These are phyloP conservation scores for Anthonomus grandis DNA, from an alignment of 1,140 invertebrate genomes.

Conservation along the genomic window DNA sequence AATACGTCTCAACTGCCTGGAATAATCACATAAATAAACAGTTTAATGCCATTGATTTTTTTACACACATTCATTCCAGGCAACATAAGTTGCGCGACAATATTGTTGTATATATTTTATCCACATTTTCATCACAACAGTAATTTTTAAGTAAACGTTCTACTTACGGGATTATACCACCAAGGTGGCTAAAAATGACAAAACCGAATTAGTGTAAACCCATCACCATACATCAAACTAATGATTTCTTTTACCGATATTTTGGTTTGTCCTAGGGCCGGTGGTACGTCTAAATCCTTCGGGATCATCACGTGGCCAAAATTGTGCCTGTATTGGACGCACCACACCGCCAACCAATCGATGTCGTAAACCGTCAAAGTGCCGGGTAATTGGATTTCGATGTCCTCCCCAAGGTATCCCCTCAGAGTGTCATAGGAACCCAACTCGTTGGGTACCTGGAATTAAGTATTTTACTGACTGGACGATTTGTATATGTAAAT, in stretches of 20 bases:
- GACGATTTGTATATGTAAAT: too few species aligned
- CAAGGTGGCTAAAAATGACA: slow-evolving; percentile 65
- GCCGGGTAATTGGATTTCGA: slow-evolving; percentile 82
- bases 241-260: slow-evolving; percentile 71
- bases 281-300: slow-evolving; percentile 83
- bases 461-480: too few species aligned
- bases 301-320: slow-evolving; percentile 89
- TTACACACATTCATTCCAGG: neutral
- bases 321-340: slow-evolving; percentile 80
- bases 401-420: slow-evolving; percentile 85
- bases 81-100: too few species aligned
- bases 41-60: neutral
- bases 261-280: slow-evolving; percentile 82
- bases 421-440: slow-evolving; percentile 75
- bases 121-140: too few species aligned
- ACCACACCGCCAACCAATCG: slow-evolving; percentile 90
- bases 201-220: too few species aligned
- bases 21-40: neutral
- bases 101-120: too few species aligned
- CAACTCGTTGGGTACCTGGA: slow-evolving; percentile 76
- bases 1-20: neutral
- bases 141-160: too few species aligned
- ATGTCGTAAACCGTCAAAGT: slow-evolving; percentile 86
- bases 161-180: slow-evolving; percentile 89
- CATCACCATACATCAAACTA: too few species aligned